Base-by-base conservation (phyloP, 2,888 invertebrate species). In the Gastracanthus pulcherrimus region DNA sequence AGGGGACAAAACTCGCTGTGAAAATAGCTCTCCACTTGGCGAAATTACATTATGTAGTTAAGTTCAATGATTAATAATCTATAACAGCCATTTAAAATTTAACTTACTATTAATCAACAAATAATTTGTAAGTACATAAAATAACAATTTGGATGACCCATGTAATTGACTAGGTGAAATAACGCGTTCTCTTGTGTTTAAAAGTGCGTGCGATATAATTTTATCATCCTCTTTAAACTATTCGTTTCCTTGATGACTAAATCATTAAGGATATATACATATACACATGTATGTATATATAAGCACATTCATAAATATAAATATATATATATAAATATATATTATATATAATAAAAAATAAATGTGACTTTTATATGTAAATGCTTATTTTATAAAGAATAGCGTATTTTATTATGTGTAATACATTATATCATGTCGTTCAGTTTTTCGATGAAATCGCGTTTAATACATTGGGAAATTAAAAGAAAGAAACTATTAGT, bases 301-400 rank as follows among this genome's bases (percentile, higher is more conserved):
- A 71, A 51, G 51, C 36, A 51, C 48, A 70, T 64, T 45, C 55
- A 74, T 74, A 67, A 76, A 83, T 80, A 80, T 60, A 83, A 84
- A 71, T 66, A 86, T 87, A 85, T 79, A 82, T 69, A 83, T 78
- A 84, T 84, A 85, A 86, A 85, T 86, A 86, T 86, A 88, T 87
- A 87, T 88, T 88, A 87, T 87, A 86, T 87, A 89, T 84, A 86
- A 81, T 80, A 84, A 84, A 85, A 85, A 88, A 87, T 86, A 89
- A 88, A 89, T 88, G 78, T 75, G 72, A 81, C 71, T 80, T 80
- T 82, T 78, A 48, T 82, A 75, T 82, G 78, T 82, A 76, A 76
- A 75, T 58, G 82, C 76, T 82, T 79, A 78, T 60, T 78, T 66
- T 75, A 75, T 75, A 76, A 76, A 6, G 13, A 45, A 67, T 67